Conservation (phyloP, 1,140 invertebrate species). For the Radopholus similis region DNA sequence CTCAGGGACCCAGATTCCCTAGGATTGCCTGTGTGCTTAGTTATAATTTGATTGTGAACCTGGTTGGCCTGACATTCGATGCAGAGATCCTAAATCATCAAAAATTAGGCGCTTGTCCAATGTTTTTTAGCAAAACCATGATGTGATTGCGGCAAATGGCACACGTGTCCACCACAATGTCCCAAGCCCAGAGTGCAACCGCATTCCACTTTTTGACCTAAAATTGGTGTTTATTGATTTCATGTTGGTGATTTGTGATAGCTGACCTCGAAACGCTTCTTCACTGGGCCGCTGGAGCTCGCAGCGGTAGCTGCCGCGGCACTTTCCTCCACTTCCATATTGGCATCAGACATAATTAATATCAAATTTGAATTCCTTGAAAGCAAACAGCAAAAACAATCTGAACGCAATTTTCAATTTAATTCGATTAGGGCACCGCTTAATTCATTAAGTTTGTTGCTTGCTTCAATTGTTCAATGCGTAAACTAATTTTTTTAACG, state of each 20-base stretch:
- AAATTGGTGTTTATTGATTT: not conserved
- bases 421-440: too few relatives aligned
- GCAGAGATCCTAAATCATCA: constrained; percentile 72
- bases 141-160: constrained; percentile 99
- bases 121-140: constrained; percentile 67
- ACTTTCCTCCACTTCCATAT: constrained; percentile 36
- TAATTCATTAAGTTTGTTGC: too few relatives aligned
- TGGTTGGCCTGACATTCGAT: constrained; percentile 99
- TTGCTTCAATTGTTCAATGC: too few relatives aligned
- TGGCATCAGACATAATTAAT: constrained; percentile 22
- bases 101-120: not conserved
- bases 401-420: too few relatives aligned
- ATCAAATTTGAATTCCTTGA: constrained; percentile 4
- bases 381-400: too few relatives aligned
- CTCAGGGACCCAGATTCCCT: too few relatives aligned
- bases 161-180: constrained; percentile 99
- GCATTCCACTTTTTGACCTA: constrained; percentile 46
- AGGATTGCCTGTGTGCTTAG: too few relatives aligned
- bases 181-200: constrained; percentile 76
- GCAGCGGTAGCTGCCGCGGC: not conserved
- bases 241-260: not conserved
- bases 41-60: too few relatives aligned
- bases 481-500: too few relatives aligned
- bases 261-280: constrained; percentile 30
- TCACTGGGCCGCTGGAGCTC: too few relatives aligned